These are phyloP conservation scores for Oceanites oceanicus DNA, from an alignment of 2,113 vertebrate species.

Conservation along the genomic window DNA sequence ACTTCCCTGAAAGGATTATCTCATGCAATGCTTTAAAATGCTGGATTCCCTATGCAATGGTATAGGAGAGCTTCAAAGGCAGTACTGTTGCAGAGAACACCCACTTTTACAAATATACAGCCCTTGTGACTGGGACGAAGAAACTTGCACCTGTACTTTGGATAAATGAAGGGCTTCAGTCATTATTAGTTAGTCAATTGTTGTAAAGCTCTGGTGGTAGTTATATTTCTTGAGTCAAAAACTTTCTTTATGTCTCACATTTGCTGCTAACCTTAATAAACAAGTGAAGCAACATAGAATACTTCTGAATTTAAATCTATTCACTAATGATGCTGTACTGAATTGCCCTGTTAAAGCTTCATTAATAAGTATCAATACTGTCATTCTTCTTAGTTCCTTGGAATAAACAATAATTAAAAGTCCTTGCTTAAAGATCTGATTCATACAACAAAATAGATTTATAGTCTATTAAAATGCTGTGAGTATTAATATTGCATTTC, in stretches of 20 bases:
- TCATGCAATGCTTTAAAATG: not conserved
- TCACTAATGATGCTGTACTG: not conserved
- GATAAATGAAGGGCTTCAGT: not conserved
- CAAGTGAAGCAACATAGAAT: not conserved
- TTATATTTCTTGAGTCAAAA: not conserved
- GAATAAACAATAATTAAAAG: not conserved
- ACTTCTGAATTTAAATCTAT: not conserved
- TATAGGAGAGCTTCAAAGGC: not conserved
- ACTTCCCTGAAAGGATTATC: not conserved
- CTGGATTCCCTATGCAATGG: not conserved
- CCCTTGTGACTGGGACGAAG: not conserved
- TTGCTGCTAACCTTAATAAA: not conserved
- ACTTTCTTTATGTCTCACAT: not conserved
- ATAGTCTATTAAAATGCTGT: not conserved
- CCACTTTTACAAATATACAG: not conserved
- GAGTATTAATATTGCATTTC: not conserved
- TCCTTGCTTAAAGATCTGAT: constrained; percentile 15
- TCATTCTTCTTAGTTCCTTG: not conserved
- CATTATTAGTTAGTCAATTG: not conserved
- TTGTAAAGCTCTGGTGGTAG: not conserved
- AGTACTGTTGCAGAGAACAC: not conserved
- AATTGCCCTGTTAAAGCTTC: not conserved
- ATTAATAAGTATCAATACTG: not conserved
- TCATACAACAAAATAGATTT: not conserved
- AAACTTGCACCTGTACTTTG: not conserved